Percentiles rank a stretch among this genome's conserved stretches.
Conservation (phyloP, 2,113 vertebrate genomes). For the Spea bombifrons region DNA sequence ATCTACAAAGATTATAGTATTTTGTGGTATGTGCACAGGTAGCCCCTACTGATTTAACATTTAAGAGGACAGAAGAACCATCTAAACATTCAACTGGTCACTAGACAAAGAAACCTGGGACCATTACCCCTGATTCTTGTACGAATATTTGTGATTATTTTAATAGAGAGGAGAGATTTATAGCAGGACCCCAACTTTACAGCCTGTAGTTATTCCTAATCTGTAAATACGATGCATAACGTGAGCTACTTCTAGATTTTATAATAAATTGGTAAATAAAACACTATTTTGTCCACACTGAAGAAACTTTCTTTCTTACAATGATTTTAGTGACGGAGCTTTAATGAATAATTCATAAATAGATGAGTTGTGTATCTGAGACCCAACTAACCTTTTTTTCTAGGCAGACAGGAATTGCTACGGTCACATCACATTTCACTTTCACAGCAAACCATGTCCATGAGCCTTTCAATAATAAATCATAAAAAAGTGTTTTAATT, state of each 20-base stretch:
- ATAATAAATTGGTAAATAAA: neutral
- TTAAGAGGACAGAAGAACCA: no score
- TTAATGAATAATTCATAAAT: slow-evolving; percentile 15
- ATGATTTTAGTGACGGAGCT: slow-evolving; percentile 2
- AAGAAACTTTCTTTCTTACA: neutral
- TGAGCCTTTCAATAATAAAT: slow-evolving; percentile 25
- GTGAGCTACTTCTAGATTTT: no score
- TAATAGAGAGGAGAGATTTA: no score
- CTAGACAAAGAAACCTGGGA: no score
- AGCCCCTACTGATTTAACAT: no score
- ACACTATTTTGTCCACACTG: neutral
- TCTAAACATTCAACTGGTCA: no score
- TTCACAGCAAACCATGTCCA: slow-evolving; percentile 8
- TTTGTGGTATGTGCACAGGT: no score
- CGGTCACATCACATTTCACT: slow-evolving; percentile 26
- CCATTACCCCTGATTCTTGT: no score
- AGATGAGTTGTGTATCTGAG: slow-evolving; percentile 22
- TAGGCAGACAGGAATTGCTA: neutral
- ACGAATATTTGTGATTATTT: no score
- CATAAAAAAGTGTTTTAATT: slow-evolving; percentile 17
- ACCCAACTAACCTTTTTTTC: slow-evolving; percentile 20
- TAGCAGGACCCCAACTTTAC: no score
- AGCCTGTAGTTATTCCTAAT: no score
- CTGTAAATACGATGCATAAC: neutral
- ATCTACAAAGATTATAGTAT: no score